These are phyloP conservation scores for Danionella cerebrum DNA, from an alignment of 2,113 vertebrate genomes.

Conservation along the genomic window DNA sequence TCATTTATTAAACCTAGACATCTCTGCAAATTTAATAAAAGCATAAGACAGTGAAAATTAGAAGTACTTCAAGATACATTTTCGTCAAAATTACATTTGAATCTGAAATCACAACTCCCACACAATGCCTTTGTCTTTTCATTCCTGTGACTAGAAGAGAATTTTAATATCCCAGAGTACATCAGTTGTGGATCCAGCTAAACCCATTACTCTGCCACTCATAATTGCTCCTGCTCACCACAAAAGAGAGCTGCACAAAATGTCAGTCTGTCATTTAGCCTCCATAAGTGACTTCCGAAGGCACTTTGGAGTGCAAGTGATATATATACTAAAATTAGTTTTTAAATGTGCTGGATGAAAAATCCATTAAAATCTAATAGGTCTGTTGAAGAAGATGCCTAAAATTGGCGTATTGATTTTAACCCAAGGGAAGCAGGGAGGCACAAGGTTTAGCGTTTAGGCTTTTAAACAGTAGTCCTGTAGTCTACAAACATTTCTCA, in stretches of 20 bases:
- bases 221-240: neutral
- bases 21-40: neutral
- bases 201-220: constrained; percentile 19
- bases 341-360: neutral
- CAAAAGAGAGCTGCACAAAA: constrained; percentile 5
- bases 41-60: neutral
- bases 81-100: neutral
- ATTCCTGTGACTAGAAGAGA: neutral
- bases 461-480: no score
- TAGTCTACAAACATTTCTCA: no score
- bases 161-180: constrained; percentile 13
- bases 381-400: neutral
- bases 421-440: no score
- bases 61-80: neutral
- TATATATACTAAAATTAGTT: constrained; percentile 10
- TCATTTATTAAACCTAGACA: neutral
- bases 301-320: constrained; percentile 8
- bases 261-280: constrained; percentile 10
- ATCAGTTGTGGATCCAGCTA: neutral
- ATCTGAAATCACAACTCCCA: constrained; percentile 8
- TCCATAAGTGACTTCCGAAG: neutral
- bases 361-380: neutral
- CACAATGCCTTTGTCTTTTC: constrained; percentile 2
- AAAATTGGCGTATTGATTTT: neutral
- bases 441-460: no score